phyloP scores from a whole-genome alignment of 2,888 invertebrate genomes.

The Hyles lineata region DNA sequence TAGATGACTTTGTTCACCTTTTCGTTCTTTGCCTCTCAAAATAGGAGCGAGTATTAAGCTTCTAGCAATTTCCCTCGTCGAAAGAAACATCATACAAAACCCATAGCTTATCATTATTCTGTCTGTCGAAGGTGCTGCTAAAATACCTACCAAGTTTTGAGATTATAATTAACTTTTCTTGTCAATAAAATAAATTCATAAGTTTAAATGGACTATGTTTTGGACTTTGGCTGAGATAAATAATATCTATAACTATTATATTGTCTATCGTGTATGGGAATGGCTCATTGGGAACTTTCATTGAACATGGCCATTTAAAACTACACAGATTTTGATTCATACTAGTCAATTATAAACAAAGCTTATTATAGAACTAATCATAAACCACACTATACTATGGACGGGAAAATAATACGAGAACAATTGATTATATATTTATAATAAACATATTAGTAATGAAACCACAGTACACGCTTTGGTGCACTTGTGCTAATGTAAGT shows the following conservation, averaged over 20 bases:
- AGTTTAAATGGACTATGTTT: no score
- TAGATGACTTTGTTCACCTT: no score
- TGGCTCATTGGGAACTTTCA: slow-evolving; percentile 1
- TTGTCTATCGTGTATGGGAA: not conserved
- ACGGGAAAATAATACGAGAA: slow-evolving; percentile 2
- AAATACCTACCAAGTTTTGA: no score
- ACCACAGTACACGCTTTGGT: not conserved
- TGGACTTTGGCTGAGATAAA: not conserved
- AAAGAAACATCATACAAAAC: no score
- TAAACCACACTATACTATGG: not conserved
- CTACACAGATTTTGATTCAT: not conserved
- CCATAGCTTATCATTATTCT: no score
- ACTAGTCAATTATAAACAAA: not conserved
- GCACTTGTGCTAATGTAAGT: not conserved
- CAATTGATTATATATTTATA: slow-evolving; percentile 9
- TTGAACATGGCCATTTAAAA: not conserved
- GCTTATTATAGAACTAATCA: not conserved
- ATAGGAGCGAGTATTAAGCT: no score
- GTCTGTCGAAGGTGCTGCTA: no score
- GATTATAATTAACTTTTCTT: no score
- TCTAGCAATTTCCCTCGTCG: no score
- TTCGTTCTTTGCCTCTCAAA: no score
- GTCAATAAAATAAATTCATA: no score
- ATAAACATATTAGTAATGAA: not conserved
- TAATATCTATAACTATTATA: not conserved